Base-by-base conservation (phyloP, 2,797 vertebrate species). In the Pelodytes ibericus region DNA sequence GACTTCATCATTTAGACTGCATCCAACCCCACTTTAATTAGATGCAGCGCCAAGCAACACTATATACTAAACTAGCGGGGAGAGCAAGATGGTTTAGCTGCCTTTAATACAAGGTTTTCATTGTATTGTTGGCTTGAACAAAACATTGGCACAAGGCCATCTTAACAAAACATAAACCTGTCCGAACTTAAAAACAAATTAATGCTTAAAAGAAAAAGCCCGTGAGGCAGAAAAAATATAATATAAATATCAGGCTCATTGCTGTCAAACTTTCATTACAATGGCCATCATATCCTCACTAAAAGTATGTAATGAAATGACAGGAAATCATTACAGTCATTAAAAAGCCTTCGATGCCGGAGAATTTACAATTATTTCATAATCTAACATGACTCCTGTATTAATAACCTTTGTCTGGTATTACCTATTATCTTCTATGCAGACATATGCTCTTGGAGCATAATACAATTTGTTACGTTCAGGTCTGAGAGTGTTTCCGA, bases 301-400 rank as follows among this genome's bases (percentile, higher is more conserved):
- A 3, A 61, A 3, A 4, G 29, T 61, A n/a, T 2, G 7, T n/a
- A 4, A 44, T 18, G 2, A 64, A 44, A 15, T 44, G 41, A 44
- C 7, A 44, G 41, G 41, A 44, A 49, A 29, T 66, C 63, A 66
- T 66, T 66, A 66, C 25, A 26, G 8, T n/a, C 25, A 66, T 66
- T 66, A 47, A 27, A n/a, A 13, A 27, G 6, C 7, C 25, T 49
- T 41, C 29, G 27, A 29, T 29, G 25, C 63, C 30, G n/a, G 25
- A 49, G 39, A n/a, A 66, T 66, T 64, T 64, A 9, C 39, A 47
- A 13, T n/a, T 22, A 66, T 49, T 64, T 16, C 1, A 49, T 29
- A 29, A 49, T 18, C 24, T 36, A 29, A 29, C 8, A 8, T 7
- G 39, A 20, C 24, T 49, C 39, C 25, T 7, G 63, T 36, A 26